Base-by-base conservation (phyloP, 2,113 vertebrate species). In the Eolophus roseicapilla region DNA sequence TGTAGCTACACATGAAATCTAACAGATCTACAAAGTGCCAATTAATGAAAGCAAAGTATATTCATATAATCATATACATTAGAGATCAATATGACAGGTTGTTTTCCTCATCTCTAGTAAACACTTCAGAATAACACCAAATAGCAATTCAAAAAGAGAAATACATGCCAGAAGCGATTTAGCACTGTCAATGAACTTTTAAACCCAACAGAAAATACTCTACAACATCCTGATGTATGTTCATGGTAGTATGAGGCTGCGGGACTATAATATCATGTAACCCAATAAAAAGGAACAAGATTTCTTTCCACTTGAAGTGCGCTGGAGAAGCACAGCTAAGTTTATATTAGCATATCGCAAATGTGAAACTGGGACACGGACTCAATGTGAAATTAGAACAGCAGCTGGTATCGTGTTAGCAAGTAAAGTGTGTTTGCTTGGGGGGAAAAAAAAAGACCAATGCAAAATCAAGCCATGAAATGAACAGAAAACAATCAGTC, bases 361-460 rank as follows among this genome's bases (percentile, higher is more conserved):
- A 95, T 86, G 92, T 90, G 79, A 97, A 97, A 96, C 88, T 96
- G 94, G 95, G 90, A 97, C 96, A 95, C 59, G 28, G 64, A n/a
- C 90, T 96, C 80, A 52, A 50, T 88, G 64, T 78, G 89, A 96
- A 97, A 97, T 93, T 96, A 93, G 95, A 96, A 83, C 88, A 78
- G 95, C 96, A 97, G 95, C 93, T 97, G 96, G 94, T 96, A 96
- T 96, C 92, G 93, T 90, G 92, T 93, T 94, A 97, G 82, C 92
- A 96, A 96, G 95, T 86, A 93, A 92, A 96, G 94, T 82, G 63
- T 88, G 50, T 55, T 96, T 95, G 92, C 93, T 94, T 90, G 46
- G 18, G 87, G 49, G 16, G n/a, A n/a, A 82, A 89, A 87, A 80
- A 86, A 96, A 75, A 88, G 27, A 73, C 90, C 49, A 60, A 33